phyloP scores from a whole-genome alignment of 2,888 invertebrate species.

The Leptogaster cylindrica region DNA sequence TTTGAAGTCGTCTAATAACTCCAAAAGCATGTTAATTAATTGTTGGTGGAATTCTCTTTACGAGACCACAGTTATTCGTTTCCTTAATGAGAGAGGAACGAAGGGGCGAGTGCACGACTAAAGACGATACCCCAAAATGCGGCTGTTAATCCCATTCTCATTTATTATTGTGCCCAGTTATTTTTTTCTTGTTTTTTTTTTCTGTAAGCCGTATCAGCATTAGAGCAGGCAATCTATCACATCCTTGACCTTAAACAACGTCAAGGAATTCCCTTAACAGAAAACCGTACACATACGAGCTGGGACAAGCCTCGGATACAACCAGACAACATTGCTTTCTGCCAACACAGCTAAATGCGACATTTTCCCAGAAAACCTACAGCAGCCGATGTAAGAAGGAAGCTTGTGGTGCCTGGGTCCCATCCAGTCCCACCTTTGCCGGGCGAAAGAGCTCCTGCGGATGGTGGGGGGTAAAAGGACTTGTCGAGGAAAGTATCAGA shows the following conservation, averaged over 20 bases:
- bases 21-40: no score
- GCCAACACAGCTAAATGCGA: background rate
- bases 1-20: constrained; percentile 18
- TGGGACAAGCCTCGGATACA: constrained; percentile 11
- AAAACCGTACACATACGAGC: constrained; percentile 22
- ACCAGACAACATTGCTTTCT: constrained; percentile 10
- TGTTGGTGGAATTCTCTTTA: no score
- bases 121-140: no score
- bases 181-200: no score
- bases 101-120: no score
- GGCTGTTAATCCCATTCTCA: constrained; percentile 31
- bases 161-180: constrained; percentile 42
- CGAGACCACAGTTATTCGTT: no score
- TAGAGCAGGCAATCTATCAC: constrained; percentile 47
- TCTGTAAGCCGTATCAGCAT: constrained; percentile 47
- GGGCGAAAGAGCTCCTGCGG: no score
- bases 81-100: no score
- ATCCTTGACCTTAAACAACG: constrained; percentile 51
- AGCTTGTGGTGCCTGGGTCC: no score
- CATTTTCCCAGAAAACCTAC: constrained; percentile 1
- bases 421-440: no score
- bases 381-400: no score
- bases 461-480: background rate
- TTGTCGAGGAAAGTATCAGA: constrained; percentile 10
- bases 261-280: constrained; percentile 49